phyloP scores from a whole-genome alignment of 1,140 invertebrate species.

The Cecropterus lyciades region DNA sequence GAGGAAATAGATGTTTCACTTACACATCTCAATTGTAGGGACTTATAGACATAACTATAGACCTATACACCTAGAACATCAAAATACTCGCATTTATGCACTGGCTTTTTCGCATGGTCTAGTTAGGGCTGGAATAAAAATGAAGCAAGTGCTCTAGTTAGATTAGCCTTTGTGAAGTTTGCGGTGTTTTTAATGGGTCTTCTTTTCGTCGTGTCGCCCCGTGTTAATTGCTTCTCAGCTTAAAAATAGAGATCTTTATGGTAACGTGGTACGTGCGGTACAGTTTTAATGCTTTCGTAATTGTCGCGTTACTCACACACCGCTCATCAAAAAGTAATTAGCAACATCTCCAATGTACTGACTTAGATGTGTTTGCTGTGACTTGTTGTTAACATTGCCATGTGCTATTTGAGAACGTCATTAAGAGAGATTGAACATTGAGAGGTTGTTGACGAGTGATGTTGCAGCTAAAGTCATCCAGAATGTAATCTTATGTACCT shows the following conservation, averaged over 20 bases:
- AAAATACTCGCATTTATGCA: no score
- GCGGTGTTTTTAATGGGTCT: conserved; percentile 13
- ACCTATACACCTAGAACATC: no score
- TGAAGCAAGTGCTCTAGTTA: neutral
- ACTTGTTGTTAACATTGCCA: neutral
- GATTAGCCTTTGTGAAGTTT: conserved; percentile 17
- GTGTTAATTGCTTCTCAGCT: conserved; percentile 39
- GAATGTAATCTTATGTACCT: no score
- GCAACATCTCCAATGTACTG: conserved; percentile 41
- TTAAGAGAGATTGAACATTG: neutral
- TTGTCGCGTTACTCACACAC: conserved; percentile 41
- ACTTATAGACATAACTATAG: no score
- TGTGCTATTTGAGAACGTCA: neutral
- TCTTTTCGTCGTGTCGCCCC: conserved; percentile 13
- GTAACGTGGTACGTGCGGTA: conserved; percentile 19
- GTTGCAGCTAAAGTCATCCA: neutral
- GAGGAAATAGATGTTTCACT: neutral
- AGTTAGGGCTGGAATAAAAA: neutral
- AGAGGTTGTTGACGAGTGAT: no score
- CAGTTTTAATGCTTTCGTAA: conserved; percentile 42
- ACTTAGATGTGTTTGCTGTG: conserved; percentile 11
- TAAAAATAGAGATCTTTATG: conserved; percentile 44
- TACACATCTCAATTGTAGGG: no score
- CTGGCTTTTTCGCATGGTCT: neutral
- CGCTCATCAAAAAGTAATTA: conserved; percentile 59